These are phyloP conservation scores for Sinelater perroti DNA, from an alignment of 2,888 invertebrate species.

Conservation along the genomic window DNA sequence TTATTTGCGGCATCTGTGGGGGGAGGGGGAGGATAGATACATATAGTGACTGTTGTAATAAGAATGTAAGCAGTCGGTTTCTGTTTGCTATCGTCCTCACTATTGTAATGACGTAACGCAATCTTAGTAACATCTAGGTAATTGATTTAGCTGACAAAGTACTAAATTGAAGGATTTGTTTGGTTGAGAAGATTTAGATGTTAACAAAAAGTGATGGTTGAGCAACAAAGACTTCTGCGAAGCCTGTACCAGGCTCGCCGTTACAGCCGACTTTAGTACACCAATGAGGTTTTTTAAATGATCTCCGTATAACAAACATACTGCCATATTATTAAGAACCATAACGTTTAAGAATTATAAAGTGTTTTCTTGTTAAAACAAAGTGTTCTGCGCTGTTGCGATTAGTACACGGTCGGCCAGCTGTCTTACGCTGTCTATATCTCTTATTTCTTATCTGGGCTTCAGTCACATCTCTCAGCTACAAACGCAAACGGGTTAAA, in stretches of 20 bases:
- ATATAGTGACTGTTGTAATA: conserved; percentile 86
- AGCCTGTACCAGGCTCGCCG: conserved; percentile 78
- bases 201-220: conserved; percentile 73
- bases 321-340: conserved; percentile 93
- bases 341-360: conserved; percentile 86
- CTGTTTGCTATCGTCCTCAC: conserved; percentile 75
- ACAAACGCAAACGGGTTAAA: conserved; percentile 82
- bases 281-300: conserved; percentile 86
- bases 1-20: conserved; percentile 90
- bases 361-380: conserved; percentile 80
- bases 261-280: conserved; percentile 82
- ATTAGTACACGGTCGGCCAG: conserved; percentile 81
- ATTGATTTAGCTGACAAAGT: conserved; percentile 70
- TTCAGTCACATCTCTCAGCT: conserved; percentile 82
- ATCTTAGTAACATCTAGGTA: conserved; percentile 67
- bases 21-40: conserved; percentile 86
- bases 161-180: conserved; percentile 64
- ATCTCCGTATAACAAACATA: conserved; percentile 91
- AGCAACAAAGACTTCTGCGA: conserved; percentile 87
- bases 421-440: conserved; percentile 70
- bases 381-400: conserved; percentile 82
- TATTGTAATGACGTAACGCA: conserved; percentile 70
- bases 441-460: conserved; percentile 67
- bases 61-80: conserved; percentile 82
- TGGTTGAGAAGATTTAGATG: conserved; percentile 62